Base-by-base conservation (phyloP, 2,888 invertebrate species). In the Trachelus iudaicus region DNA sequence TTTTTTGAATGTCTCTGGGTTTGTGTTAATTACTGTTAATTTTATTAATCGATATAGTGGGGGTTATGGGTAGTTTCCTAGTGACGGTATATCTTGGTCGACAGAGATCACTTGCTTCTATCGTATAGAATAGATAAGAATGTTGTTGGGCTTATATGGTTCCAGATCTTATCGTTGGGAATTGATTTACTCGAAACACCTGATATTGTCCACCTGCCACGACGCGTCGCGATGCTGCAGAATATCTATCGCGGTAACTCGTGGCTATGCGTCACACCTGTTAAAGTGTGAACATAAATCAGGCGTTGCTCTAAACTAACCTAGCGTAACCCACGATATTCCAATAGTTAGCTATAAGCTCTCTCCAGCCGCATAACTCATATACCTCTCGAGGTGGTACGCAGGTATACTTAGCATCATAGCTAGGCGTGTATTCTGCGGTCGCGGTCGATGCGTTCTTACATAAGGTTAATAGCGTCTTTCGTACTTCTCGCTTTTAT, bases 241-340 rank as follows among this genome's bases (percentile, higher is more conserved):
- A 75, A 78, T 78, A 76, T 71, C 71, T 23, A 34, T 68, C 73
- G 69, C 37, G 73, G 76, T 76, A 73, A 78, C 78, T 78, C 76
- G 76, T 73, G 78, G 78, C 78, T 73, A 35, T 76, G 78, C 78
- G 78, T 78, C 76, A 76, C 78, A 78, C 78, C 78, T 78, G 76
- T 78, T 78, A 78, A 78, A 79, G 76, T 74, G 79, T 76, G 76
- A 73, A 74, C 79, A 79, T 79, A 79, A 79, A 77, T 79, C 79
- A 79, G 79, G 37, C 73, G 76, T 77, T 76, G 76, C 73, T 79
- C 79, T 76, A 79, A 76, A 79, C 79, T 79, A 77, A 79, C 79
- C 73, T 76, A 76, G 76, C 79, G 76, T 73, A 79, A 79, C 79
- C 79, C 74, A 77, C 79, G 76, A 79, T 79, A 69, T 79, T 76